Evolutionary conservation across 2,113 vertebrate species (phyloP).

Genomic region (Heterocephalus glaber): DNA sequence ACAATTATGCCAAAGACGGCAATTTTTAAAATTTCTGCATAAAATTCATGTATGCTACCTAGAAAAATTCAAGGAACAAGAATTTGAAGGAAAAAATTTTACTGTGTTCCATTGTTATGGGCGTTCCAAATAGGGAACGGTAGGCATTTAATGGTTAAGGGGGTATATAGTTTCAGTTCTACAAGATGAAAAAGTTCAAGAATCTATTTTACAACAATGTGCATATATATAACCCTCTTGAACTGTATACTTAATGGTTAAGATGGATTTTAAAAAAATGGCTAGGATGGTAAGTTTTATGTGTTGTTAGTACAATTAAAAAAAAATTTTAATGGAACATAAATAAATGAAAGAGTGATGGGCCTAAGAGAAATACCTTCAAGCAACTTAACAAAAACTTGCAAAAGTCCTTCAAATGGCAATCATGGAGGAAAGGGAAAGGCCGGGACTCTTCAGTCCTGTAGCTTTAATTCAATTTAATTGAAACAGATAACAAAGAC

Average conservation of each 20-base stretch:
- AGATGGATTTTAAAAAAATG: neutral
- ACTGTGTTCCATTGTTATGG: neutral
- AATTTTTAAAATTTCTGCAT: neutral
- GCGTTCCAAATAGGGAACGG: neutral
- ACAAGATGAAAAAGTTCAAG: neutral
- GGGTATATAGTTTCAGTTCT: neutral
- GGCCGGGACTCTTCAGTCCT: neutral
- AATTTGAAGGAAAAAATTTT: neutral
- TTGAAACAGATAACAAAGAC: neutral
- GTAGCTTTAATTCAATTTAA: neutral
- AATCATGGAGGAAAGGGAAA: neutral
- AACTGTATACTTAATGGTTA: neutral
- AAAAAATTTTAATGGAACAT: neutral
- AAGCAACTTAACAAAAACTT: neutral
- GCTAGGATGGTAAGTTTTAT: neutral
- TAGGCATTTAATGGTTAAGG: neutral
- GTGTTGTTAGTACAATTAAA: neutral
- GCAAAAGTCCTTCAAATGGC: neutral
- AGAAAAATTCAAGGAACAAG: neutral
- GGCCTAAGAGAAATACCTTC: neutral
- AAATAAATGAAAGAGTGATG: neutral
- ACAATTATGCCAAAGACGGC: neutral
- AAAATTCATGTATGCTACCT: neutral
- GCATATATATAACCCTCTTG: neutral
- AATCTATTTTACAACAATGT: neutral